phyloP scores from a whole-genome alignment of 1,140 invertebrate species.

The Acromyrmex charruanus region DNA sequence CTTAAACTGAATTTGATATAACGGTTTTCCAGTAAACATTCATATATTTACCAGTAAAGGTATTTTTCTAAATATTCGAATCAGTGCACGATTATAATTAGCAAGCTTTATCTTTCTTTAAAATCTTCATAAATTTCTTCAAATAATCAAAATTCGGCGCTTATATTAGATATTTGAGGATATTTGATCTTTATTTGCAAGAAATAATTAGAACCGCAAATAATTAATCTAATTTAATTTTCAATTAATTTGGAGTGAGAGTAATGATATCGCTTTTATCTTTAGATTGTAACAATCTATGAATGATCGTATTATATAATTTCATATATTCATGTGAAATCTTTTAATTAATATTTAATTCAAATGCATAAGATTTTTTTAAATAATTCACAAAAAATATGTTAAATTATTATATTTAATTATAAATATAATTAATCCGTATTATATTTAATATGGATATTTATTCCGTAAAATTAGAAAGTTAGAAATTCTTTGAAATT shows the following conservation, averaged over 20 bases:
- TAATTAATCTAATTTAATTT: background rate
- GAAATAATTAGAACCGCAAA: background rate
- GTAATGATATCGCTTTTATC: background rate
- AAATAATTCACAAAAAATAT: background rate
- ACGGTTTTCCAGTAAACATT: background rate
- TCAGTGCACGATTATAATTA: background rate
- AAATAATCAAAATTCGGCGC: background rate
- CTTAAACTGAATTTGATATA: background rate
- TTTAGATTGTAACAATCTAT: constrained; percentile 4
- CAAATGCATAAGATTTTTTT: background rate
- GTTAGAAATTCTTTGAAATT: background rate
- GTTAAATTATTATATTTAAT: background rate
- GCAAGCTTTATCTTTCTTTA: background rate
- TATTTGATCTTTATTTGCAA: background rate
- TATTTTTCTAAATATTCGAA: background rate
- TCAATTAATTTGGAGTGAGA: background rate
- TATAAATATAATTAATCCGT: too few relatives aligned
- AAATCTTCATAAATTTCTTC: background rate
- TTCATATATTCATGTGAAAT: background rate
- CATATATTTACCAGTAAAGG: too few relatives aligned
- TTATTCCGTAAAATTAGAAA: background rate
- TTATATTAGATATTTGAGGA: background rate
- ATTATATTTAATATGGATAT: background rate
- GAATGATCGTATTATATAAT: background rate
- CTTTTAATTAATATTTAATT: constrained; percentile 17